Conservation (phyloP, 1,140 invertebrate genomes). For the Gonatopus flavifemur region DNA sequence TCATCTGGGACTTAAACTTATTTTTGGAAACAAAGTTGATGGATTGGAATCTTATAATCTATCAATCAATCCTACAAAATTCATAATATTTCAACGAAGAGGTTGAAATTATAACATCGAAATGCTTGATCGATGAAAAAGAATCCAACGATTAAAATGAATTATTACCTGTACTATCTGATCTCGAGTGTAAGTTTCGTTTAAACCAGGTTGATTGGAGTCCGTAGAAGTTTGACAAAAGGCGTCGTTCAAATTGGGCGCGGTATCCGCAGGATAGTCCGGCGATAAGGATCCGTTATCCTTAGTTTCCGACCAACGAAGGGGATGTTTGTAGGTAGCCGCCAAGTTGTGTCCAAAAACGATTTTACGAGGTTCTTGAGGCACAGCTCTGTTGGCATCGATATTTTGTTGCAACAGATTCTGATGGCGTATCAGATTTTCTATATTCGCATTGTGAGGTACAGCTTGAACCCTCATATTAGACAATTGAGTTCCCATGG, state of each 20-base stretch:
- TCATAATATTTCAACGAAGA: no score
- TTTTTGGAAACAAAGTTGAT: no score
- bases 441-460: conserved; percentile 26
- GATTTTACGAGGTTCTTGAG: conserved; percentile 45
- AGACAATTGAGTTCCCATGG: no score
- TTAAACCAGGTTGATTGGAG: conserved; percentile 36
- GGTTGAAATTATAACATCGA: no score
- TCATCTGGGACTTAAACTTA: no score
- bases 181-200: conserved; percentile 46
- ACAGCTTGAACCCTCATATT: conserved; percentile 8
- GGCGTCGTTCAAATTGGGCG: conserved; percentile 50
- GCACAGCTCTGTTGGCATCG: conserved; percentile 34
- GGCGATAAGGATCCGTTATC: conserved; percentile 30
- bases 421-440: conserved; percentile 36
- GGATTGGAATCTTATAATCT: no score
- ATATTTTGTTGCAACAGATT: conserved; percentile 40
- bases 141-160: conserved; percentile 25
- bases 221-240: conserved; percentile 42
- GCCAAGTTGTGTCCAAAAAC: conserved; percentile 33
- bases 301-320: conserved; percentile 24
- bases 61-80: no score
- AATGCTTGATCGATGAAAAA: no score
- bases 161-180: conserved; percentile 22
- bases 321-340: conserved; percentile 21
- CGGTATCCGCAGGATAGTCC: conserved; percentile 42